Evolutionary conservation across 1,140 invertebrate genomes (phyloP).

Genomic region (Spodoptera litura): DNA sequence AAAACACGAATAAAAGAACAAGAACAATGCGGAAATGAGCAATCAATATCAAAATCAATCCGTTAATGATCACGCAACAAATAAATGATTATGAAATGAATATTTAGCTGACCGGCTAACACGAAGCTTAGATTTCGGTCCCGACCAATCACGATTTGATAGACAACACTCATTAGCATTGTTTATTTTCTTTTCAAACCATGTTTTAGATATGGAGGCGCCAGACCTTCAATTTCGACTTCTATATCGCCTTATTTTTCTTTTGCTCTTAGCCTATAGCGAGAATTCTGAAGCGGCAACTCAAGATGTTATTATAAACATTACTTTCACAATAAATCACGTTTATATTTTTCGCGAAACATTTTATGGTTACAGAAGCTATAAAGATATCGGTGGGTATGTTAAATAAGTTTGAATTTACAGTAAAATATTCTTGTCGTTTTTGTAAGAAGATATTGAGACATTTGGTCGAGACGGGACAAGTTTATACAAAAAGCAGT

Average conservation of each 20-base stretch:
- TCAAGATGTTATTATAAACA: slow-evolving; percentile 57
- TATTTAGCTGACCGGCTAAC: slow-evolving; percentile 58
- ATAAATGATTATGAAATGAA: slow-evolving; percentile 79
- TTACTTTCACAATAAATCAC: slow-evolving; percentile 65
- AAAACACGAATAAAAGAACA: slow-evolving; percentile 59
- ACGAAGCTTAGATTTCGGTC: slow-evolving; percentile 17
- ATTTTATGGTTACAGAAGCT: slow-evolving; percentile 60
- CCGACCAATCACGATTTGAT: slow-evolving; percentile 71
- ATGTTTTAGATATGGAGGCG: slow-evolving; percentile 24
- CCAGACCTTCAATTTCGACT: not conserved
- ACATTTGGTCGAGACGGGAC: slow-evolving; percentile 16
- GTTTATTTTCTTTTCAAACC: slow-evolving; percentile 73
- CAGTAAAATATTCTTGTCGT: slow-evolving; percentile 48
- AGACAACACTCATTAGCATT: slow-evolving; percentile 81
- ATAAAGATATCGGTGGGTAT: slow-evolving; percentile 59
- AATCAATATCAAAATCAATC: slow-evolving; percentile 81
- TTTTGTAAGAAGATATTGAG: slow-evolving; percentile 36
- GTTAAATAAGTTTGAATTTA: slow-evolving; percentile 56
- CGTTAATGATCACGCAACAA: slow-evolving; percentile 74
- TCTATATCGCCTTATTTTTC: slow-evolving; percentile 17
- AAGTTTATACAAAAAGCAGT: slow-evolving; percentile 25
- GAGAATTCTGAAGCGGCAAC: slow-evolving; percentile 29
- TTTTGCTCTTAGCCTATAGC: not conserved
- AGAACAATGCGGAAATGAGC: slow-evolving; percentile 79
- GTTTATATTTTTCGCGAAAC: slow-evolving; percentile 61